Conservation (phyloP, 2,888 invertebrate genomes). For the Hemistola chrysoprasaria region DNA sequence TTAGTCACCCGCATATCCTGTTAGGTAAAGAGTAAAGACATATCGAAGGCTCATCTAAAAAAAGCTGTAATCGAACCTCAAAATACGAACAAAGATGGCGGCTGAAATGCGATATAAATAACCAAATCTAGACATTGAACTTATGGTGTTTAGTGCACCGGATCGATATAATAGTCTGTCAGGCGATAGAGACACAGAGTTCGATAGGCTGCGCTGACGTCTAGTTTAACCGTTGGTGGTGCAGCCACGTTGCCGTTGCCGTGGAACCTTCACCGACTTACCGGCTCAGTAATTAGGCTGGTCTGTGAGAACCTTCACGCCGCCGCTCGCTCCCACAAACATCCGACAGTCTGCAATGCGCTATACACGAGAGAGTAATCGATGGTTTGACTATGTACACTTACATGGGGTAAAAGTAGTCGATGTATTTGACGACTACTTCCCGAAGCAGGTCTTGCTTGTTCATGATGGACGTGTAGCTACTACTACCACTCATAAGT, state of each 20-base stretch:
- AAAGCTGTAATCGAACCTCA: conserved; percentile 8
- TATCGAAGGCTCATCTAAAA: conserved; percentile 3
- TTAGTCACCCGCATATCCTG: conserved; percentile 27
- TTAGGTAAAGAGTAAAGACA: conserved; percentile 2
- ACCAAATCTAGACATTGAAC: conserved; percentile 36
- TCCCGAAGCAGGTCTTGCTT: conserved; percentile 86
- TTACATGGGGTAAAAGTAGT: conserved; percentile 87
- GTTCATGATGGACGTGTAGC: conserved; percentile 85
- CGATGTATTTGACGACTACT: conserved; percentile 87
- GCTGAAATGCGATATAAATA: conserved; percentile 18
- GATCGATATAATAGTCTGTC: conserved; percentile 66
- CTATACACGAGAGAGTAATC: conserved; percentile 37
- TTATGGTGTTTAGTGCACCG: conserved; percentile 59
- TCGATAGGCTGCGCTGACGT: conserved; percentile 71
- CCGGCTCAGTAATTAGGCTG: conserved; percentile 64
- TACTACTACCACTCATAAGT: conserved; percentile 82
- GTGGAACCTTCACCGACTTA: conserved; percentile 78
- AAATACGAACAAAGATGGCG: conserved; percentile 18
- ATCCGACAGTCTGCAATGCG: conserved; percentile 58
- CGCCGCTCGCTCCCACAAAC: conserved; percentile 36
- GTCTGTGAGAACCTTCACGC: conserved; percentile 62
- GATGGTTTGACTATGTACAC: conserved; percentile 52
- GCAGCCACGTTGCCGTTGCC: conserved; percentile 67
- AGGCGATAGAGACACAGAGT: conserved; percentile 60
- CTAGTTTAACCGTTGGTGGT: conserved; percentile 61